Percentiles rank a stretch among this genome's conserved stretches.
Conservation (phyloP, 1,140 invertebrate species). For the Hestina assimilis region DNA sequence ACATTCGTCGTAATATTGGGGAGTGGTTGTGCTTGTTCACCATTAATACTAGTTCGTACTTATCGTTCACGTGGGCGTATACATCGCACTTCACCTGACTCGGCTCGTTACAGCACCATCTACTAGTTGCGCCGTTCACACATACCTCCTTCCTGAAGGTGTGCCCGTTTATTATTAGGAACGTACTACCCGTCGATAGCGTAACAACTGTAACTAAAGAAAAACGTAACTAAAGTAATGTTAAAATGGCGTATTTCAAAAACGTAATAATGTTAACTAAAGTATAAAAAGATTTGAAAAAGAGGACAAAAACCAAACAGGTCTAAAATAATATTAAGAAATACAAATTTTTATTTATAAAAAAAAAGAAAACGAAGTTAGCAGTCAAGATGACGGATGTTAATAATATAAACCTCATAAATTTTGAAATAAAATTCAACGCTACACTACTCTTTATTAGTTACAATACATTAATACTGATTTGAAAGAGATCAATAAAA, state of each 20-base stretch:
- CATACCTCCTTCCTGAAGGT: conserved; percentile 51
- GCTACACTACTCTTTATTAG: too few relatives aligned
- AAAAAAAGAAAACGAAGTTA: too few relatives aligned
- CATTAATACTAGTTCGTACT: conserved; percentile 48
- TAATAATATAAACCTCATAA: too few relatives aligned
- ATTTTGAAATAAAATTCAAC: too few relatives aligned
- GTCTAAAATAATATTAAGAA: too few relatives aligned
- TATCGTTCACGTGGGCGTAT: conserved; percentile 53
- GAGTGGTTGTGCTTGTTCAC: conserved; percentile 55
- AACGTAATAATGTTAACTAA: too few relatives aligned
- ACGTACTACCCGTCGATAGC: conserved; percentile 49
- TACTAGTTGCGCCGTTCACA: conserved; percentile 42
- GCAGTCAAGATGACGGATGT: too few relatives aligned
- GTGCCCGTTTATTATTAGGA: conserved; percentile 60
- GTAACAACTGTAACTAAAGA: conserved; percentile 59
- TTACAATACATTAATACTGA: too few relatives aligned
- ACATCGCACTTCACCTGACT: conserved; percentile 49
- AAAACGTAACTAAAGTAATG: conserved; percentile 14
- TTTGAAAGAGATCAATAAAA: too few relatives aligned
- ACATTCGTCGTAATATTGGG: conserved; percentile 49
- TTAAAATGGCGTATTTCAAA: background rate
- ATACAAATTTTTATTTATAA: too few relatives aligned
- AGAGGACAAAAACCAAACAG: too few relatives aligned
- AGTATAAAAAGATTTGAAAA: too few relatives aligned
- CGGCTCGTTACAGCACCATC: conserved; percentile 59